phyloP scores from a whole-genome alignment of 1,140 invertebrate species.

The Brachionus rotundiformis region DNA sequence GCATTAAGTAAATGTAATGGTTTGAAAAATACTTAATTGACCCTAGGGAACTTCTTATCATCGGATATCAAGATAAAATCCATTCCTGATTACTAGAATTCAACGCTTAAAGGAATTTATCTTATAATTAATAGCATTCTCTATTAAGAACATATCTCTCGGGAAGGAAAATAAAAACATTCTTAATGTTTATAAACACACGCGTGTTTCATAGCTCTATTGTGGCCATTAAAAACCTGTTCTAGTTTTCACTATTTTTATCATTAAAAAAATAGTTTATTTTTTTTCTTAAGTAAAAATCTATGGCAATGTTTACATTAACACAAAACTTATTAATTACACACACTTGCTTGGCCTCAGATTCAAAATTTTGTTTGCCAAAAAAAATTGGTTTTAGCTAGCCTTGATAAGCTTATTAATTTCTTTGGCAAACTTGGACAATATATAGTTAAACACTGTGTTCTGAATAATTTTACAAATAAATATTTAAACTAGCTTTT shows the following conservation, averaged over 20 bases:
- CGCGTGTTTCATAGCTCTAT: background rate
- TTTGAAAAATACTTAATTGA: background rate
- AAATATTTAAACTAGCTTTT: background rate
- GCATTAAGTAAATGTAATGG: background rate
- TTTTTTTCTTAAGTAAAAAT: background rate
- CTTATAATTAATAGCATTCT: slow-evolving; percentile 8
- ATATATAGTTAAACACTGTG: background rate
- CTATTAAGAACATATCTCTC: slow-evolving; percentile 1
- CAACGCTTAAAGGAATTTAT: background rate
- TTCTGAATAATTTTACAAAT: background rate
- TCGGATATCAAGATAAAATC: background rate
- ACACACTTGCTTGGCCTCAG: background rate
- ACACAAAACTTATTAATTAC: background rate
- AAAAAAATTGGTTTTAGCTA: background rate
- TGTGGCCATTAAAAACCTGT: slow-evolving; percentile 1
- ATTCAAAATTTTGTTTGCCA: background rate
- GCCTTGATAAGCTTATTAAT: background rate
- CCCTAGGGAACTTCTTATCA: slow-evolving; percentile 2
- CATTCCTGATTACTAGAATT: background rate
- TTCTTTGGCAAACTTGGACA: background rate
- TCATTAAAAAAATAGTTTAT: slow-evolving; percentile 1
- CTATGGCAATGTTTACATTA: background rate
- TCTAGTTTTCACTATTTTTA: slow-evolving; percentile 17
- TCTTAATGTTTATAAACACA: background rate
- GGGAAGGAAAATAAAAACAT: background rate